Percentiles rank a stretch among this genome's conserved stretches.
These are phyloP conservation scores for Triplophysa siluroides DNA, from an alignment of 2,113 vertebrate species.

Conservation along the genomic window DNA sequence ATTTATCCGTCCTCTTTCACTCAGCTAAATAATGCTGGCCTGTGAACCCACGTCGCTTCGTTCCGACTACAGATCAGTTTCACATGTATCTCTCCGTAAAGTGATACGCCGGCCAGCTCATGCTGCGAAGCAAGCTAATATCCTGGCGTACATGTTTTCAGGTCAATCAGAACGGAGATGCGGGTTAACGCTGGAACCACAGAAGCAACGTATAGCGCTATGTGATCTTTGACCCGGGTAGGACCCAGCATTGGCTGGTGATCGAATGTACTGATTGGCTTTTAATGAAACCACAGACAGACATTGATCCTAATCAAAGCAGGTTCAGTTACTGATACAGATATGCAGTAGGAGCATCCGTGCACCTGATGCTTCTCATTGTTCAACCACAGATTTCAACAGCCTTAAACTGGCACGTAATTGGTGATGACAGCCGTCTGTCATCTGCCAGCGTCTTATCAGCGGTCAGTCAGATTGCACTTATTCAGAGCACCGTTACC, in stretches of 20 bases:
- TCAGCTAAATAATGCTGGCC: constrained; percentile 40
- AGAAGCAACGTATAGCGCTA: constrained; percentile 7
- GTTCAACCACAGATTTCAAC: constrained; percentile 38
- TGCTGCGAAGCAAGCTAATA: constrained; percentile 47
- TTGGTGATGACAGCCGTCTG: constrained; percentile 48
- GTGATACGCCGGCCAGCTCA: constrained; percentile 6
- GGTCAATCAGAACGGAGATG: constrained; percentile 39
- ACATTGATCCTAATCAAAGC: constrained; percentile 42
- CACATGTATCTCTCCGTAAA: constrained; percentile 17
- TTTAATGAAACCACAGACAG: constrained; percentile 50
- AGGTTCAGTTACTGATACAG: constrained; percentile 32
- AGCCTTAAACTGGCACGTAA: constrained; percentile 39
- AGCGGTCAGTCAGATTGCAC: constrained; percentile 44
- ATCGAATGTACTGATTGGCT: constrained; percentile 45
- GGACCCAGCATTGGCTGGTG: constrained; percentile 27
- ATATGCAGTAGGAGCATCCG: neutral
- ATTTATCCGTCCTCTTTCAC: constrained; percentile 41
- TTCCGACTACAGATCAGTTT: constrained; percentile 35
- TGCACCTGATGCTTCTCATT: constrained; percentile 22
- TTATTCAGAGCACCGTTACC: constrained; percentile 29
- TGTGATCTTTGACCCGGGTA: constrained; percentile 45
- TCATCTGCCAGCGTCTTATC: constrained; percentile 41
- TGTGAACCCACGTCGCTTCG: constrained; percentile 34
- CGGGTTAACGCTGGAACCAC: constrained; percentile 44
- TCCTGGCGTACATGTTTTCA: neutral